Conservation (phyloP, 2,797 vertebrate genomes). For the Spizella passerina region DNA sequence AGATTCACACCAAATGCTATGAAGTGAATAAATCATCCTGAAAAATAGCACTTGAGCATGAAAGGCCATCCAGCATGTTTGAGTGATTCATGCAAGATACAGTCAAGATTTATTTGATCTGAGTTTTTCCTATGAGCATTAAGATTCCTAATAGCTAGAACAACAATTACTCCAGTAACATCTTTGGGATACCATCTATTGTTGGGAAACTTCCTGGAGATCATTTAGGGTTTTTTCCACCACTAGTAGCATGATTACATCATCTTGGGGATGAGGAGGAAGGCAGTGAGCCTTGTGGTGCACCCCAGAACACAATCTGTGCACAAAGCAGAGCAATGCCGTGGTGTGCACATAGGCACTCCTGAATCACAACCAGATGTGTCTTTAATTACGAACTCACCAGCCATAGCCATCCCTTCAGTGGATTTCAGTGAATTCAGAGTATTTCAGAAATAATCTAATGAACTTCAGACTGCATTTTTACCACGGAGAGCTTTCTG, state of each 20-base stretch:
- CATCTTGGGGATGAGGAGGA: background rate
- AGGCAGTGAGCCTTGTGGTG: background rate
- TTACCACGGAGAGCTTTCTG: background rate
- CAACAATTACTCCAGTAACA: background rate
- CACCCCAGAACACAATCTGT: background rate
- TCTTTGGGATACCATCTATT: background rate
- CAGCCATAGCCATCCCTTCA: background rate
- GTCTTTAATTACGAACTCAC: background rate
- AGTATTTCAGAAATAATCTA: background rate
- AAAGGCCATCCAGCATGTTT: background rate
- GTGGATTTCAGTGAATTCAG: background rate
- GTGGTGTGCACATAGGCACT: background rate
- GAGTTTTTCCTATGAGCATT: background rate
- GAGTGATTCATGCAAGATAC: background rate
- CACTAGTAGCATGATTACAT: background rate
- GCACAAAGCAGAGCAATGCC: background rate
- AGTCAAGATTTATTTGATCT: background rate
- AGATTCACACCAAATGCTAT: background rate
- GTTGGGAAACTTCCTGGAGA: background rate
- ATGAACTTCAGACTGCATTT: background rate
- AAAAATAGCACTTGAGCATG: background rate
- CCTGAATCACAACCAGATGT: background rate
- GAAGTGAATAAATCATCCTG: background rate
- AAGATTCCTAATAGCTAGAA: background rate
- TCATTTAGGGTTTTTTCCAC: background rate